These are phyloP conservation scores for Bufo gargarizans DNA, from an alignment of 2,113 vertebrate genomes.

Conservation along the genomic window DNA sequence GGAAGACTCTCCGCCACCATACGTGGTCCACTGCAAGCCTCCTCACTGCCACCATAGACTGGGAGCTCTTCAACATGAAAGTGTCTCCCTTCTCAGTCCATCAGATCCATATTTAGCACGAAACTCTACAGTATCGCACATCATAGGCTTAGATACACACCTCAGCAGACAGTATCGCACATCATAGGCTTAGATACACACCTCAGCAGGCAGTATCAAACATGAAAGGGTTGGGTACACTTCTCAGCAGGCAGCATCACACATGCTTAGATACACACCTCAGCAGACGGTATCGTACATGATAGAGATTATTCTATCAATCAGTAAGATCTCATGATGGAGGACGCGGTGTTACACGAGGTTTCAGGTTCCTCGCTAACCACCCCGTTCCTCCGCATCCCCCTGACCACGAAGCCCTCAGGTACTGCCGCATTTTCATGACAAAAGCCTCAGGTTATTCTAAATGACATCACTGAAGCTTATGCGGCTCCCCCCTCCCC, in stretches of 20 bases:
- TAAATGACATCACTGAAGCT: slow-evolving; percentile 1
- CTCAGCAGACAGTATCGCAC: not conserved
- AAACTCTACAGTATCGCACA: not conserved
- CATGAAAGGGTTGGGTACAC: not conserved
- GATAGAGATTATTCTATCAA: not conserved
- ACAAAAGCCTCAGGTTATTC: slow-evolving; percentile 8
- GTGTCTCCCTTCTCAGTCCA: too few species aligned
- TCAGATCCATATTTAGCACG: too few species aligned
- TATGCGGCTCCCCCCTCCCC: slow-evolving; percentile 11
- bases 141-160: not conserved
- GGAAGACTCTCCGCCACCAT: too few species aligned
- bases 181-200: not conserved
- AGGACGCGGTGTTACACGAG: not conserved
- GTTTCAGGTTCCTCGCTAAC: not conserved
- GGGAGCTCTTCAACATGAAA: too few species aligned
- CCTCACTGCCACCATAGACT: too few species aligned
- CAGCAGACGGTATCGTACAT: not conserved
- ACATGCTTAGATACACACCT: not conserved
- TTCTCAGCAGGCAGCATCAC: not conserved
- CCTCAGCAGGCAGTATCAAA: not conserved
- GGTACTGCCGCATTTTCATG: not conserved
- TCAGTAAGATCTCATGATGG: not conserved
- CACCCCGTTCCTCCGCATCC: not conserved
- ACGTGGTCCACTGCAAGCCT: too few species aligned
- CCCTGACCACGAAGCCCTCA: not conserved